Base-by-base conservation (phyloP, 2,888 invertebrate genomes). In the Andrena dorsata region DNA sequence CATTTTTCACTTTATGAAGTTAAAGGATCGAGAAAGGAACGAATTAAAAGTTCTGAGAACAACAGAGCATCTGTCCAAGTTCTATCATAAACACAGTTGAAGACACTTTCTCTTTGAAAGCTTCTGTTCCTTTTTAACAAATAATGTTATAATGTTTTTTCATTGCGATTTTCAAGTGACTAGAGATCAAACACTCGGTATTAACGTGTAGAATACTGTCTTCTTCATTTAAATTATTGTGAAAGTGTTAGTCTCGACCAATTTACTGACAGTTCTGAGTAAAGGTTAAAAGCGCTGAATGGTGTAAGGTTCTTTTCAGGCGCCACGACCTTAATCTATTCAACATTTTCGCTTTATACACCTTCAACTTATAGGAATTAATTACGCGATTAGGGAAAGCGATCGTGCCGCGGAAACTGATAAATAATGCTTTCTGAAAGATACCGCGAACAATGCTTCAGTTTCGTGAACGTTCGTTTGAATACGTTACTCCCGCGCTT, bases 381-480 rank as follows among this genome's bases (percentile, higher is more conserved):
- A 70, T 70, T 70, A 56, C 58, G 30, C 28, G 58, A 60, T 70
- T 41, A 60, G 7, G 70, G 20, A 47, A 47, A 58, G 58, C 58
- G 41, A 70, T 60, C 47, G 47, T 60, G 58, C 41, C n/a, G 41
- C 65, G 26, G 20, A 26, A n/a, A 47, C 47, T 47, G 26, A 47
- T 60, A 70, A 70, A 70, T 70, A 70, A 70, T 53, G 35, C 32
- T 61, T 23, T 51, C 51, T 72, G 28, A 64, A 63, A 64, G 61
- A 64, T 64, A 2, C n/a, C n/a, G 10, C 1, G 61, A 72, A 72
- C 64, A 72, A 72, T 72, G 63, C 26, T 53, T 53, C 16, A 20
- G 51, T 72, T 71, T n/a, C 35, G 6, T 63, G 23, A 72, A 26
- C 51, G 63, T 63, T 53, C 41, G 49, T 30, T 20, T 23, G 63